Evolutionary conservation across 2,113 vertebrate species (phyloP).

Genomic region (Dipodomys stephensi): DNA sequence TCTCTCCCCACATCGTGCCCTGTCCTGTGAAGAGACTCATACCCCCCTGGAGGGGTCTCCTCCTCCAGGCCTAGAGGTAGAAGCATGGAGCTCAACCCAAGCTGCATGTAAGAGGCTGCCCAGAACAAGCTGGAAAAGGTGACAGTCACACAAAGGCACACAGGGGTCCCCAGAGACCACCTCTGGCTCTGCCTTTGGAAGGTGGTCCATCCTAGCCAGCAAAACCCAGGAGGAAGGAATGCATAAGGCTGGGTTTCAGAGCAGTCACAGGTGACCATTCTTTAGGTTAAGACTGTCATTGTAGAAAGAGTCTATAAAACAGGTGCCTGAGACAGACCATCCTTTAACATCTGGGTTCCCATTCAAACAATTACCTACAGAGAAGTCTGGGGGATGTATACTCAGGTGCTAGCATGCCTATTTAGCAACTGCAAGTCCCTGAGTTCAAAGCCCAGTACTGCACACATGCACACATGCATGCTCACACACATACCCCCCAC

Average conservation of each 20-base stretch:
- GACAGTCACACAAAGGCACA: neutral
- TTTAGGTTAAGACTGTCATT: neutral
- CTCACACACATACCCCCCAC: neutral
- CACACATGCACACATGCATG: neutral
- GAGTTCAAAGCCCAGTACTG: neutral
- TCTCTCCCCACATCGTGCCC: neutral
- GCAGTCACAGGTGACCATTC: neutral
- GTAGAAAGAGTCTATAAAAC: neutral
- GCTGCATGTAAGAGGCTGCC: fast-evolving
- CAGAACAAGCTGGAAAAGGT: no score
- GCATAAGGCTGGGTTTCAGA: no score
- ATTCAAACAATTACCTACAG: neutral
- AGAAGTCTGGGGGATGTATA: no score
- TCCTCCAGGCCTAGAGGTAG: neutral
- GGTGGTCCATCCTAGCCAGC: neutral
- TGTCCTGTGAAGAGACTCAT: neutral
- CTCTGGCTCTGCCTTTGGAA: neutral
- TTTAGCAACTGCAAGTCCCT: neutral
- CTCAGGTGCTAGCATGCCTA: no score
- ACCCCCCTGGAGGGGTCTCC: neutral
- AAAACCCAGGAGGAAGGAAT: neutral
- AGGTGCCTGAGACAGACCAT: neutral
- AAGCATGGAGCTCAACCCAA: neutral
- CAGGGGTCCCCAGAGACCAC: neutral
- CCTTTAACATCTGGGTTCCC: neutral